phyloP scores from a whole-genome alignment of 1,140 invertebrate species.

The Dendrolimus punctatus region DNA sequence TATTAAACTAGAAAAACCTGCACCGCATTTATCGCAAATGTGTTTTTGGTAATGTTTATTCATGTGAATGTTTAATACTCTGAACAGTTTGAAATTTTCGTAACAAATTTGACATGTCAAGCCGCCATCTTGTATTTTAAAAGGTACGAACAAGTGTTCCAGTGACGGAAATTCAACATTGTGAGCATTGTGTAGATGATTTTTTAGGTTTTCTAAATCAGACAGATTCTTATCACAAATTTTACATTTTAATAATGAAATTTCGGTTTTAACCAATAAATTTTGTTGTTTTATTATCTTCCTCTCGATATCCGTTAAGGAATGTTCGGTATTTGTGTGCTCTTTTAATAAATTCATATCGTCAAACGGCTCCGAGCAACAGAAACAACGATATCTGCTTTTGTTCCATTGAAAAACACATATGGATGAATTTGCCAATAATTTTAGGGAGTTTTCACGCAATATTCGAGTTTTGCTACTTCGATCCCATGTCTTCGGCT shows the following conservation, averaged over 20 bases:
- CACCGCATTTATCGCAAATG: slow-evolving; percentile 50
- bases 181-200: slow-evolving; percentile 35
- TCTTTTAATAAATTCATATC: slow-evolving; percentile 32
- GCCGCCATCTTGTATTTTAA: slow-evolving; percentile 32
- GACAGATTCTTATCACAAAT: slow-evolving; percentile 25
- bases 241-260: slow-evolving; percentile 37
- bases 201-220: slow-evolving; percentile 21
- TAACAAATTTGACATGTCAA: slow-evolving; percentile 48
- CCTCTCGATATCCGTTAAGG: slow-evolving; percentile 36
- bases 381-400: slow-evolving; percentile 48
- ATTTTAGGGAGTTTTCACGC: slow-evolving; percentile 43
- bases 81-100: slow-evolving; percentile 35
- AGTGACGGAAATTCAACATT: slow-evolving; percentile 22
- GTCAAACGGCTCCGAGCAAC: slow-evolving; percentile 45
- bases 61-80: slow-evolving; percentile 50
- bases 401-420: slow-evolving; percentile 58
- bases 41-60: slow-evolving; percentile 56
- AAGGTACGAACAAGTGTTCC: slow-evolving; percentile 43
- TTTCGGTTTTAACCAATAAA: slow-evolving; percentile 48
- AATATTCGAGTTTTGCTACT: slow-evolving; percentile 36
- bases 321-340: slow-evolving; percentile 31
- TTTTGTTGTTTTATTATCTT: slow-evolving; percentile 50
- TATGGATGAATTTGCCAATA: slow-evolving; percentile 45
- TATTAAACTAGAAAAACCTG: slow-evolving; percentile 42
- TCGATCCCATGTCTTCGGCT: slow-evolving; percentile 22